These are phyloP conservation scores for Rambutsinella grinnellia DNA, from an alignment of 2,888 invertebrate genomes.

Conservation along the genomic window DNA sequence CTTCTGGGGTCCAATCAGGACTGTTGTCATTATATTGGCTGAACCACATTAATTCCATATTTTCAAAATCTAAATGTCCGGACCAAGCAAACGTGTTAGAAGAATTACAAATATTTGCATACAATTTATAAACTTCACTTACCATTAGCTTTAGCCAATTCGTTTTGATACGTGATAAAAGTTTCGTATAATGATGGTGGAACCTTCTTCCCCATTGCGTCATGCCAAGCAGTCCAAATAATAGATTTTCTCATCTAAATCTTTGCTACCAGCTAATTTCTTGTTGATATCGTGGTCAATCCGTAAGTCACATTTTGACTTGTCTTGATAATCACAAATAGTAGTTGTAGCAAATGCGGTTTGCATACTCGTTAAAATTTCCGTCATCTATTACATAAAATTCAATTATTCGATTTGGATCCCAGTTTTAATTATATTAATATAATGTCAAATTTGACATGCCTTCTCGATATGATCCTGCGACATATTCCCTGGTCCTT, in stretches of 20 bases:
- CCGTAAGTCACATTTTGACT: slow-evolving; percentile 37
- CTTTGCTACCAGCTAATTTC: slow-evolving; percentile 52
- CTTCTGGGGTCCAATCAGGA: slow-evolving; percentile 41
- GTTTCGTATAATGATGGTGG: slow-evolving; percentile 32
- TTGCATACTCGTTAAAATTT: slow-evolving; percentile 37
- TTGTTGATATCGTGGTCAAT: slow-evolving; percentile 60
- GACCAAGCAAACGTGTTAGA: background rate
- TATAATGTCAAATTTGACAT: too few relatives aligned
- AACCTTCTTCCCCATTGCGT: slow-evolving; percentile 48
- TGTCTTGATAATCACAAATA: slow-evolving; percentile 37
- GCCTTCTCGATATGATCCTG: slow-evolving; percentile 22
- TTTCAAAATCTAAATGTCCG: slow-evolving; percentile 44
- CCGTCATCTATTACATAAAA: slow-evolving; percentile 30
- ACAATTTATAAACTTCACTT: background rate
- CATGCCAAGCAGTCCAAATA: slow-evolving; percentile 66
- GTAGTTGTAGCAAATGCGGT: slow-evolving; percentile 32
- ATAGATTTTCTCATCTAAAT: slow-evolving; percentile 66
- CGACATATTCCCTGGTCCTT: slow-evolving; percentile 46
- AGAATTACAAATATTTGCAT: background rate
- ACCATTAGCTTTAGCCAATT: slow-evolving; percentile 51
- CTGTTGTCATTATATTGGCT: slow-evolving; percentile 51
- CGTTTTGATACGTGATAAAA: slow-evolving; percentile 48
- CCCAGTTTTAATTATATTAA: too few relatives aligned
- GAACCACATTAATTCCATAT: slow-evolving; percentile 60
- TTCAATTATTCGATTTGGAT: too few relatives aligned